phyloP scores from a whole-genome alignment of 2,113 vertebrate genomes.

The Addax nasomaculatus region DNA sequence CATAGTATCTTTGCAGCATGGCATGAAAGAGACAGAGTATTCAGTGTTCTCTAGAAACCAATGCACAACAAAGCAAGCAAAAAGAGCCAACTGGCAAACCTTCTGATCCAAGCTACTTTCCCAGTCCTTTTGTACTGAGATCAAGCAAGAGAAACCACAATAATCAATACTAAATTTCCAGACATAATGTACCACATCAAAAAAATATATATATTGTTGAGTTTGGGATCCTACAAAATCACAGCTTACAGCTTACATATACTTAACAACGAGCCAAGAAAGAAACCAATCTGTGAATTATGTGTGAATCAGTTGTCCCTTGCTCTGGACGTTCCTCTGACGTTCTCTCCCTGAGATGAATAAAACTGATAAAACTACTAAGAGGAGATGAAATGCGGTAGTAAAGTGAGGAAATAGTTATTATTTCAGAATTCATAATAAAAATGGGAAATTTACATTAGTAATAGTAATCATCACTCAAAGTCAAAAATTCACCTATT shows the following conservation, averaged over 20 bases:
- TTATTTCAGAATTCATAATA: not conserved
- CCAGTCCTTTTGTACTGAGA: constrained; percentile 30
- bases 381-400: not conserved
- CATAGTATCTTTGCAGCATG: not conserved
- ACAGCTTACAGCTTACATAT: not conserved
- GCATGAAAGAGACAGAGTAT: not conserved
- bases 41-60: not conserved
- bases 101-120: constrained; percentile 22
- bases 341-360: not conserved
- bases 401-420: not conserved
- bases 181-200: constrained; percentile 10
- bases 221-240: not conserved
- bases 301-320: not conserved
- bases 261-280: not conserved
- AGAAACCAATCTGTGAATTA: not conserved
- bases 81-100: constrained; percentile 14
- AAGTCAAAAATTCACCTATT: not conserved
- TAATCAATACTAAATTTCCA: constrained; percentile 59
- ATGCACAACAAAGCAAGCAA: not conserved
- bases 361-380: not conserved
- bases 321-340: not conserved
- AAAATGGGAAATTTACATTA: not conserved
- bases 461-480: not conserved
- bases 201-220: not conserved
- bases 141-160: constrained; percentile 31